These are phyloP conservation scores for Sebastolobus alascanus DNA, from an alignment of 2,797 vertebrate species.

Conservation along the genomic window DNA sequence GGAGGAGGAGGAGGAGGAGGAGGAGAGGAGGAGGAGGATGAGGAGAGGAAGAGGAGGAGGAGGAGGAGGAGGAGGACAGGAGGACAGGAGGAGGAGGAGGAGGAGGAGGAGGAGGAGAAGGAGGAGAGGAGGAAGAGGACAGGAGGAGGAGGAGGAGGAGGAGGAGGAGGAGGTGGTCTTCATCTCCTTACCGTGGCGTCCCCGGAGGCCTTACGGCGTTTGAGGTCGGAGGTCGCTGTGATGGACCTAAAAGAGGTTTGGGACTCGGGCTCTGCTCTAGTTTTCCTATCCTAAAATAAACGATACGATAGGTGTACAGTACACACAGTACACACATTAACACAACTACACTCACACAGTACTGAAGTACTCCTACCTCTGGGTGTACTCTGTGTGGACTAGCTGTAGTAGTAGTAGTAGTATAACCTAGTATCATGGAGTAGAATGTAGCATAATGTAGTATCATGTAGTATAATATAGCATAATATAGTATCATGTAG, in stretches of 20 bases:
- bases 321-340: constrained; percentile 85
- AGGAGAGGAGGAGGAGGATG: constrained; percentile 7
- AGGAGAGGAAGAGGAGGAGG: background rate
- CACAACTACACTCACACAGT: constrained; percentile 19
- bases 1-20: no score
- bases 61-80: background rate
- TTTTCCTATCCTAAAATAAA: constrained; percentile 99
- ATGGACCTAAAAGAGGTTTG: constrained; percentile 99
- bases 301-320: constrained; percentile 84
- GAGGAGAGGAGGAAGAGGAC: no score
- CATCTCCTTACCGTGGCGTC: constrained; percentile 96
- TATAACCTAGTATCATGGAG: no score
- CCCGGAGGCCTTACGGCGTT: constrained; percentile 97
- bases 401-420: no score
- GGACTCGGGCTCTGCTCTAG: constrained; percentile 97
- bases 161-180: constrained; percentile 68
- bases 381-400: no score
- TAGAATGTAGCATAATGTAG: no score
- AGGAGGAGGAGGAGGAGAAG: background rate
- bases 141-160: background rate
- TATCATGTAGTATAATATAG: no score
- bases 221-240: constrained; percentile 97
- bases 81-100: no score
- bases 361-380: no score
- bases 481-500: no score